Percentiles rank a stretch among this genome's conserved stretches.
Conservation (phyloP, 1,140 invertebrate genomes). For the Lanistes nyassanus region DNA sequence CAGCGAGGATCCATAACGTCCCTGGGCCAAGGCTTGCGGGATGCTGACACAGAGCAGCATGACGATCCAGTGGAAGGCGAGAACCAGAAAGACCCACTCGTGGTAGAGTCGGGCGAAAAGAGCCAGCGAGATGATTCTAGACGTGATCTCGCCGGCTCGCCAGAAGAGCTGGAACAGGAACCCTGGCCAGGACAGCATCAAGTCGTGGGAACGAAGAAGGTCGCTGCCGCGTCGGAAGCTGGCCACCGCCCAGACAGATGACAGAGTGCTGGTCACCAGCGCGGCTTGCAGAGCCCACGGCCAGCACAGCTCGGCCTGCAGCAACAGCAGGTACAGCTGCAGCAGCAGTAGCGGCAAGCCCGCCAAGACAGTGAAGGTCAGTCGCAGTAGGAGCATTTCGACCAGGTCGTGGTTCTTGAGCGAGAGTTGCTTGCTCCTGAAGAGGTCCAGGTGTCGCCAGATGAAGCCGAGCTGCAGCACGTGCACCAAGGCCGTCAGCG, state of each 20-base stretch:
- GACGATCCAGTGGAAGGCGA: slow-evolving; percentile 83
- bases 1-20: not conserved
- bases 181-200: slow-evolving; percentile 83
- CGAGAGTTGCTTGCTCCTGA: slow-evolving; percentile 84
- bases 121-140: slow-evolving; percentile 81
- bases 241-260: slow-evolving; percentile 88
- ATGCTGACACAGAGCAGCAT: slow-evolving; percentile 88
- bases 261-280: slow-evolving; percentile 83
- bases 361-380: slow-evolving; percentile 88
- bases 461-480: slow-evolving; percentile 83
- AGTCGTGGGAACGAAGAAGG: slow-evolving; percentile 80
- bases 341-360: slow-evolving; percentile 87
- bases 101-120: slow-evolving; percentile 87
- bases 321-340: slow-evolving; percentile 78
- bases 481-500: slow-evolving; percentile 74
- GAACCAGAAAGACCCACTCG: slow-evolving; percentile 84
- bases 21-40: slow-evolving; percentile 13
- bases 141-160: slow-evolving; percentile 85
- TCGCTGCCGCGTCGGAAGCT: slow-evolving; percentile 83
- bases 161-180: slow-evolving; percentile 82
- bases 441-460: slow-evolving; percentile 88
- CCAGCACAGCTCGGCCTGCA: slow-evolving; percentile 64
- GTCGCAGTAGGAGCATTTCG: slow-evolving; percentile 80
- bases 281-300: slow-evolving; percentile 83
- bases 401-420: slow-evolving; percentile 86